phyloP scores from a whole-genome alignment of 2,797 vertebrate genomes.

The Pseudochirops corinnae region DNA sequence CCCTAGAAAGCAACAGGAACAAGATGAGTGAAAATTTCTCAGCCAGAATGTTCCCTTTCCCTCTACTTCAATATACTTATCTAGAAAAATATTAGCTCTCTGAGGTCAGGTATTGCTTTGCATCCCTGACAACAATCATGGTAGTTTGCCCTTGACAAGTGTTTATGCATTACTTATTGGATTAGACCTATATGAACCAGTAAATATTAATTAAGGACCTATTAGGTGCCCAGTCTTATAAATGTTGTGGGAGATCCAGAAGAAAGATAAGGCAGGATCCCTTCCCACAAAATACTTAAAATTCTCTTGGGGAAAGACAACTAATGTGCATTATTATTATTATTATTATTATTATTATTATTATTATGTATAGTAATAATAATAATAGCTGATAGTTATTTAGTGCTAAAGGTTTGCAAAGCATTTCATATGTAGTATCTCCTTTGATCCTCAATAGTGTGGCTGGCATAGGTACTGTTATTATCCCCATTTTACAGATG shows the following conservation, averaged over 20 bases:
- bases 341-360: neutral
- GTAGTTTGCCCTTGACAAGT: neutral
- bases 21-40: rapidly evolving
- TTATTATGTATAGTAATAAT: neutral
- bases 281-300: neutral
- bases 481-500: neutral
- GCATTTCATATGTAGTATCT: neutral
- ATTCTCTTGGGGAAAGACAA: neutral
- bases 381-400: neutral
- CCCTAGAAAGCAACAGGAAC: neutral
- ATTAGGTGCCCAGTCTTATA: too few species aligned
- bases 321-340: neutral
- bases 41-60: rapidly evolving
- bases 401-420: neutral
- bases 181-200: neutral
- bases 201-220: neutral
- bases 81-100: neutral
- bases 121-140: neutral
- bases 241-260: neutral
- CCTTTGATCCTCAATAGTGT: neutral
- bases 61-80: neutral
- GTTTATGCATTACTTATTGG: neutral
- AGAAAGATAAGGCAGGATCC: too few species aligned
- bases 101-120: neutral
- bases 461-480: neutral